Base-by-base conservation (phyloP, 2,113 vertebrate genomes). In the Callospermophilus lateralis region DNA sequence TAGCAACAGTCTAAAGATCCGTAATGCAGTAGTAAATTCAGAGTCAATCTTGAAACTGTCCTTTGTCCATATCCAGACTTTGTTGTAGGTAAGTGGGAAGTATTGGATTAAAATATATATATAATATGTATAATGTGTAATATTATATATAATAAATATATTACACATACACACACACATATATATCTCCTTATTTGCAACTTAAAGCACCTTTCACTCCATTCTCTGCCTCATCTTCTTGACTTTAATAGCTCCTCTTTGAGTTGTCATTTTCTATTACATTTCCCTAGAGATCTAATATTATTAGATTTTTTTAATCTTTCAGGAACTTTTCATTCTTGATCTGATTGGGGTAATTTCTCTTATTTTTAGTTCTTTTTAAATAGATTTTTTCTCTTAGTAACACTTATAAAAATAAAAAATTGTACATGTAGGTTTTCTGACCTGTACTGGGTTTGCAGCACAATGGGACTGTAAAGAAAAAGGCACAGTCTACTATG, bases 401-500 rank as follows among this genome's bases (percentile, higher is more conserved):
- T 87, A 79, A 63, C 17, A 79, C 48, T 61, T 63, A 67, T 58
- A 22, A 20, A 16, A 19, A 20, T 39, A 58, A 24, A 68, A 86
- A 74, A 16, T 34, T 61, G 30, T n/a, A 34, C 30, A 37, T 61
- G 61, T 5, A 53, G 24, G 1, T 65, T 74, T 94, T 83, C 53
- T 89, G n/a, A 76, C 10, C 34, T 58, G 8, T 24, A 63, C 84
- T n/a, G 34, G 26, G 4, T 86, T 90, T 68, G 37, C 42, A 51
- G 4, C 28, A 89, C 70, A 77, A 61, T 68, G 24, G 67, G 19
- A 68, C 4, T 51, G 1, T 37, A 78, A 37, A 74, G 30, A 95
- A 67, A 80, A 24, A 42, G 61, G 6, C 12, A 1, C 0, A 0
- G 0, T 26, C 26, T 37, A 1, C 39, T 84, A 4, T 37, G 13